Evolutionary conservation across 2,113 vertebrate genomes (phyloP).

Genomic region (Rhynchomys soricoides): DNA sequence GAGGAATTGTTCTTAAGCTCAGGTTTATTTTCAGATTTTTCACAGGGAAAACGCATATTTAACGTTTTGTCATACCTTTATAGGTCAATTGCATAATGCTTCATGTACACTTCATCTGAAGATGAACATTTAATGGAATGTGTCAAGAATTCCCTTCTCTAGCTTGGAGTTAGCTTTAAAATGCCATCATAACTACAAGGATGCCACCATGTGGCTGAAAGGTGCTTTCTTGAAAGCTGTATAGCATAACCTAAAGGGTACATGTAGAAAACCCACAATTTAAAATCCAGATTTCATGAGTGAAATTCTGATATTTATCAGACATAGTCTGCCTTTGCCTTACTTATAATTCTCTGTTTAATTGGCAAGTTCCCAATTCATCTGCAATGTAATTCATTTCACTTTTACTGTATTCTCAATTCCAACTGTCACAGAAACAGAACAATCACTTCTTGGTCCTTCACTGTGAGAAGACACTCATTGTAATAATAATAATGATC

Average conservation of each 20-base stretch:
- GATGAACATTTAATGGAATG: conserved; percentile 58
- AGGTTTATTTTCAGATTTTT: conserved; percentile 51
- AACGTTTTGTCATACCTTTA: conserved; percentile 51
- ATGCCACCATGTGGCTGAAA: conserved; percentile 73
- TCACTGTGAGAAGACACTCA: background rate
- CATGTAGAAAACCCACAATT: conserved; percentile 5
- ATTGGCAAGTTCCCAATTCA: conserved; percentile 2
- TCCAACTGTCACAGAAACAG: background rate
- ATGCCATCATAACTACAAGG: conserved; percentile 53
- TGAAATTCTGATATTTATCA: conserved; percentile 20
- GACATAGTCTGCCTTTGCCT: background rate
- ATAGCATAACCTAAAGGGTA: background rate
- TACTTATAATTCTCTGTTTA: conserved; percentile 17
- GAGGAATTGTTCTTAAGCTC: conserved; percentile 48
- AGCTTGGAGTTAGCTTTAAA: background rate
- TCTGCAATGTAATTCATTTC: background rate
- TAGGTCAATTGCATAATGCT: conserved; percentile 45
- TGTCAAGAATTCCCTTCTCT: conserved; percentile 64
- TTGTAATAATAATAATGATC: background rate
- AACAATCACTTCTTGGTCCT: background rate
- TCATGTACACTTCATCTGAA: conserved; percentile 60
- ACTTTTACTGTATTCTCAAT: background rate
- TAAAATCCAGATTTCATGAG: conserved; percentile 26
- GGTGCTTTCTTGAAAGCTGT: background rate
- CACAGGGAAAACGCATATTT: conserved; percentile 37